Evolutionary conservation across 2,113 vertebrate species (phyloP), one percentile per base, ranked within the genome.

Genomic region (Ariopsis seemanni): DNA sequence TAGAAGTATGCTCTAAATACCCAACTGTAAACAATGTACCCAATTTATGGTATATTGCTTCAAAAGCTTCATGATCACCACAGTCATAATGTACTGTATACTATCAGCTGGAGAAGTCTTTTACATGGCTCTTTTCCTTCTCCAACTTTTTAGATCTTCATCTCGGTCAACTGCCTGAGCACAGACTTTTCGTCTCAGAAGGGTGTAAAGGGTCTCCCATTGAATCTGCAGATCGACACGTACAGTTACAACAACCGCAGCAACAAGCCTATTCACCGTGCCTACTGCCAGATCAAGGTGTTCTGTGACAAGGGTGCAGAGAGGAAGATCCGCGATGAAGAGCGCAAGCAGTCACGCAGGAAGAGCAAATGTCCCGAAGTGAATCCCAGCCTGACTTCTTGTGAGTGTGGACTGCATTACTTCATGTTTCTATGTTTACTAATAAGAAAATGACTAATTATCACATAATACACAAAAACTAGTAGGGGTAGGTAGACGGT

Each of bases 161-260:
- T 99, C 93, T 98, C 99, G 0, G 99, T 99, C 91, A 99, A 99
- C 95, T 99, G 99, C 89, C 94, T 99, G 87, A 99, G 99, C 94
- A 99, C 99, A 0, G 99, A 99, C 88, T 99, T 99, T 94, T 99
- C 98, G 53, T 99, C 98, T 58, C 99, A 99, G 95, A 99, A 99
- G 74, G 99, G 99, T 0, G 99, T 99, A 87, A 99, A 99, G 91
- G 99, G 99, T 10, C 93, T 99, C 7, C 99, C 99, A 0, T 94
- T 99, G 52, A 99, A 99, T 92, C 95, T 99, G 85, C 99, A 99
- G 89, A 99, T 99, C 0, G 99, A 99, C 92, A 99, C 99, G 9
- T 99, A 99, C 92, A 99, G 98, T 93, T 99, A 99, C 92, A 99
- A 98, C 94, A 98, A 98, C 95, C 98, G 99, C 88, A 99, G 99